Percentiles rank a stretch among this genome's conserved stretches.
Conservation (phyloP, 2,113 vertebrate species). For the Symphodus melops region DNA sequence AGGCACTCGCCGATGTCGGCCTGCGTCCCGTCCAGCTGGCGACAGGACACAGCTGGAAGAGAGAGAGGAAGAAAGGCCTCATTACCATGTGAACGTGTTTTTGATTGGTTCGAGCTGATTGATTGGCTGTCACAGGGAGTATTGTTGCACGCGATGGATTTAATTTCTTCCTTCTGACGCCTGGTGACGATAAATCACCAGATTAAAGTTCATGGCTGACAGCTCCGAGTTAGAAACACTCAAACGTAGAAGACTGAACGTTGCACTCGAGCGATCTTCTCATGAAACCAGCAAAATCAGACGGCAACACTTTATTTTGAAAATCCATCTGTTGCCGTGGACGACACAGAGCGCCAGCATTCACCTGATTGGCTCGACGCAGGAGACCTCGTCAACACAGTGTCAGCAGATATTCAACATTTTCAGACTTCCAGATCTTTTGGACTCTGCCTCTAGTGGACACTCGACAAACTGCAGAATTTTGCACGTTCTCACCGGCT, state of each 20-base stretch:
- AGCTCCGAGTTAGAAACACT: not conserved
- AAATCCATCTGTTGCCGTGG: no score
- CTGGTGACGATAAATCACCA: not conserved
- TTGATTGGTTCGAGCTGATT: constrained; percentile 11
- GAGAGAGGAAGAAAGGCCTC: constrained; percentile 3
- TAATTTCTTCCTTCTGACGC: not conserved
- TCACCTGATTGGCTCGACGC: no score
- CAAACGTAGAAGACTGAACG: not conserved
- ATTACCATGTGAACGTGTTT: constrained; percentile 20
- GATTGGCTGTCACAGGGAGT: not conserved
- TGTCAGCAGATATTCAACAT: no score
- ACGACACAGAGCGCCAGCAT: no score
- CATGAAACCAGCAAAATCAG: no score
- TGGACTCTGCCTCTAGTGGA: no score
- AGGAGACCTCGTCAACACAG: no score
- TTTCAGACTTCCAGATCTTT: no score
- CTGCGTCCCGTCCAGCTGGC: constrained; percentile 92
- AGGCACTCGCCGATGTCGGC: constrained; percentile 91
- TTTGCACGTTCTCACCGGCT: no score
- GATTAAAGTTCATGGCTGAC: not conserved
- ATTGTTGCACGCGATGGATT: not conserved
- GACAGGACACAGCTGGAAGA: constrained; percentile 93
- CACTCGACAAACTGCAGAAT: no score
- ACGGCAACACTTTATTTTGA: no score
- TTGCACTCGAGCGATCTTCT: no score